Evolutionary conservation across 2,888 invertebrate species (phyloP).

Genomic region (Dynastes hyllus): DNA sequence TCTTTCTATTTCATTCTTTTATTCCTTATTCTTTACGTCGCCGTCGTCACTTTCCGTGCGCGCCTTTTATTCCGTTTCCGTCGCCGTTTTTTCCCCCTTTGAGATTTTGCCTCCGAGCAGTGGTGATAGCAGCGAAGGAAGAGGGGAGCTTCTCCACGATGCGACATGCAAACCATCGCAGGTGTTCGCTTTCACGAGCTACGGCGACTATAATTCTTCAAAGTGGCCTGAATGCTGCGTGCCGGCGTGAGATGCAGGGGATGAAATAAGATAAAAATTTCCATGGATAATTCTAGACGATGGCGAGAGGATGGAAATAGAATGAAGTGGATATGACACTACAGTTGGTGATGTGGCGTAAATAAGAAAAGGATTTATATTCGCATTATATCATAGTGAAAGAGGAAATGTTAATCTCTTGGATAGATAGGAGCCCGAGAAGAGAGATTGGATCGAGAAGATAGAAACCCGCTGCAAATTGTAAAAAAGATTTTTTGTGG

Average conservation of each 20-base stretch:
- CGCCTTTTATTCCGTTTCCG: slow-evolving; percentile 1
- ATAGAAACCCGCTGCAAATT: no score
- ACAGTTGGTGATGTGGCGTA: slow-evolving; percentile 6
- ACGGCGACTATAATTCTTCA: slow-evolving; percentile 18
- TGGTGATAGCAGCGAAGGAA: not conserved
- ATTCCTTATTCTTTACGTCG: not conserved
- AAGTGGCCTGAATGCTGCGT: slow-evolving; percentile 5
- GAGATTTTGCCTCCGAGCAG: no score
- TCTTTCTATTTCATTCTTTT: not conserved
- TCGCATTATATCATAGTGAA: not conserved
- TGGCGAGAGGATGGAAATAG: slow-evolving; percentile 14
- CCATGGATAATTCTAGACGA: slow-evolving; percentile 15
- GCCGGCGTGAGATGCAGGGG: not conserved
- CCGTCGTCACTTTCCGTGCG: slow-evolving; percentile 2
- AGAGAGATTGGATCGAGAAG: no score
- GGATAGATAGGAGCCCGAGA: not conserved
- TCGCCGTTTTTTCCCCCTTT: not conserved
- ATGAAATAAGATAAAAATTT: slow-evolving; percentile 14
- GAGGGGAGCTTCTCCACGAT: not conserved
- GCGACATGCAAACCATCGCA: slow-evolving; percentile 39
- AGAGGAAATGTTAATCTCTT: not conserved
- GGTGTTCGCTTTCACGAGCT: slow-evolving; percentile 24
- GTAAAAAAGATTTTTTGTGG: no score
- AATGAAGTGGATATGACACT: slow-evolving; percentile 25
- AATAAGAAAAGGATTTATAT: slow-evolving; percentile 26